A percentile compares a stretch with the other conserved stretches of the same genome.
Conservation (phyloP, 1,140 invertebrate genomes). For the Calephelis virginiensis region DNA sequence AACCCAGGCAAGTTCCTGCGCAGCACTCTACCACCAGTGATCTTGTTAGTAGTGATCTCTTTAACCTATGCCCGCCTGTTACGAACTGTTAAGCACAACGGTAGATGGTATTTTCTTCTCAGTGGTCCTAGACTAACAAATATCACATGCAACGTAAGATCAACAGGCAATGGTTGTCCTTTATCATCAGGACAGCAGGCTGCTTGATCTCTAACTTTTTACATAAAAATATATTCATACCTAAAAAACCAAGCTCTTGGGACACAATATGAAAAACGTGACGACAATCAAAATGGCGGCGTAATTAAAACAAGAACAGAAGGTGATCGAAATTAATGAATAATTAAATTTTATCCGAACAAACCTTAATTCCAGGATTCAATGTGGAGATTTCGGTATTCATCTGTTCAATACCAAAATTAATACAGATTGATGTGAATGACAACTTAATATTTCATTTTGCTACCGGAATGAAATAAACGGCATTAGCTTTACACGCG, state of each 20-base stretch:
- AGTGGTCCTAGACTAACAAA: too few species aligned
- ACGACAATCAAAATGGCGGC: slow-evolving; percentile 23
- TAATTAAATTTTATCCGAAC: slow-evolving; percentile 24
- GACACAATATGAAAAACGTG: slow-evolving; percentile 26
- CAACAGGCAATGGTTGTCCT: too few species aligned
- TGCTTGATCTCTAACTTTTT: too few species aligned
- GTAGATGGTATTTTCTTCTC: too few species aligned
- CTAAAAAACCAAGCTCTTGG: slow-evolving; percentile 8
- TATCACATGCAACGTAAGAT: too few species aligned
- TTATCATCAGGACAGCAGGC: too few species aligned
- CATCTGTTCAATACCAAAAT: not conserved
- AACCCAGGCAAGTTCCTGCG: too few species aligned
- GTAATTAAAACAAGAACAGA: slow-evolving; percentile 26
- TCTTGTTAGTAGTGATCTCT: too few species aligned
- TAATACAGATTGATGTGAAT: not conserved
- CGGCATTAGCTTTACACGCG: too few species aligned
- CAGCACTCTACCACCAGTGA: too few species aligned
- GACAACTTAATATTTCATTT: not conserved
- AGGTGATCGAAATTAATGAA: slow-evolving; percentile 25
- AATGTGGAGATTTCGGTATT: not conserved
- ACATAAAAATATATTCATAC: not conserved
- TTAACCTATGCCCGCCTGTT: too few species aligned
- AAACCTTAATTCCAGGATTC: slow-evolving; percentile 20
- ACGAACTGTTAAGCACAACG: too few species aligned
- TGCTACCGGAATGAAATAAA: not conserved